phyloP scores from a whole-genome alignment of 2,113 vertebrate genomes.

The Maccullochella peelii region DNA sequence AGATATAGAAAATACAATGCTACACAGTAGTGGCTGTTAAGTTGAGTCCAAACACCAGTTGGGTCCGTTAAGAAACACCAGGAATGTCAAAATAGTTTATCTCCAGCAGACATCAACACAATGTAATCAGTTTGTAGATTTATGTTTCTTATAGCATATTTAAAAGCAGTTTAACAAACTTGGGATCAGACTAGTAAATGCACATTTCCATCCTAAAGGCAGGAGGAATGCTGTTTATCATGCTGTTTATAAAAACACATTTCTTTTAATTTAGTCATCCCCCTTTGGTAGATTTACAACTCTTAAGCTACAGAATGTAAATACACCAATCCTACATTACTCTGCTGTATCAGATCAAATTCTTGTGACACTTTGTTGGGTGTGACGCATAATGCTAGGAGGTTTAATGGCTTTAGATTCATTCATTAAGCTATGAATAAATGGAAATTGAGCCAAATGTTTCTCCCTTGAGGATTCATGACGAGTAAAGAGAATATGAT shows the following conservation, averaged over 20 bases:
- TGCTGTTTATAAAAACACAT: slow-evolving; percentile 11
- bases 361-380: not conserved
- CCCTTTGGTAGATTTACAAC: slow-evolving; percentile 46
- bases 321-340: not conserved
- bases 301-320: not conserved
- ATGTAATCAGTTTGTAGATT: not conserved
- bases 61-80: not conserved
- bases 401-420: slow-evolving; percentile 10
- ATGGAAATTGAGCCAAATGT: slow-evolving; percentile 3
- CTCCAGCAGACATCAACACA: not conserved
- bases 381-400: not conserved
- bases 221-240: not conserved
- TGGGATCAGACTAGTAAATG: slow-evolving; percentile 2
- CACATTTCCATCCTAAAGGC: not conserved
- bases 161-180: no score
- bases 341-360: not conserved
- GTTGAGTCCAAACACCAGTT: not conserved
- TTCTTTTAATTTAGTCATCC: slow-evolving; percentile 10
- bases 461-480: not conserved
- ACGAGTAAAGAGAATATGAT: slow-evolving; percentile 9
- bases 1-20: not conserved
- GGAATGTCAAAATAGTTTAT: not conserved
- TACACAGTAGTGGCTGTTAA: not conserved
- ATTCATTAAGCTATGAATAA: slow-evolving; percentile 19
- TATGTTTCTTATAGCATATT: not conserved